Conservation (phyloP, 1,140 invertebrate genomes). For the Pseudomyrmex dendroicus region DNA sequence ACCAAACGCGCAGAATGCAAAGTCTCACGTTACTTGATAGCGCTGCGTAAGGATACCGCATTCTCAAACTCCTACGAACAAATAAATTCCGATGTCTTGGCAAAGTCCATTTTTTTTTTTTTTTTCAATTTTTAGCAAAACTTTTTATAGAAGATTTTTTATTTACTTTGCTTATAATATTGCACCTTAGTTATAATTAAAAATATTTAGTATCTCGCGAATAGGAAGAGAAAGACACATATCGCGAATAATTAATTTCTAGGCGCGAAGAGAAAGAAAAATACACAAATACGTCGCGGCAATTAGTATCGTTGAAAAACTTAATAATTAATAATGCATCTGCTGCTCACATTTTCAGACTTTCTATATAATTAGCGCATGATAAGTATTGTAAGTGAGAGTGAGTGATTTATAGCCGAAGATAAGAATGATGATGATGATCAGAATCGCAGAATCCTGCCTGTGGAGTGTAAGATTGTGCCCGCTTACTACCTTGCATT, state of each 20-base stretch:
- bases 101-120: background rate
- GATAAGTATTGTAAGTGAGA: slow-evolving; percentile 20
- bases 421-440: slow-evolving; percentile 51
- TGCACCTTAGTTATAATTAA: no score
- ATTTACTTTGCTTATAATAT: no score
- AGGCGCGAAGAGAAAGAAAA: background rate
- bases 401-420: slow-evolving; percentile 56
- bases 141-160: background rate
- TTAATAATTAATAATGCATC: slow-evolving; percentile 47
- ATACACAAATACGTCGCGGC: background rate
- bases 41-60: slow-evolving; percentile 57
- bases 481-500: no score
- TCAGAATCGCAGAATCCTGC: slow-evolving; percentile 48
- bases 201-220: no score
- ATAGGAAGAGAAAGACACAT: no score
- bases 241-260: slow-evolving; percentile 1
- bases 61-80: slow-evolving; percentile 59
- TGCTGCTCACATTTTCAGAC: slow-evolving; percentile 45
- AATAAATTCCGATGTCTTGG: slow-evolving; percentile 45
- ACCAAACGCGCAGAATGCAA: slow-evolving; percentile 69
- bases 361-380: slow-evolving; percentile 56
- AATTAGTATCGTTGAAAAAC: slow-evolving; percentile 46
- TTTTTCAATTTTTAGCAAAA: background rate
- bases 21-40: slow-evolving; percentile 68
- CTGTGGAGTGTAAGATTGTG: slow-evolving; percentile 36